Base-by-base conservation (phyloP, 2,113 vertebrate genomes). In the Dipodomys spectabilis region DNA sequence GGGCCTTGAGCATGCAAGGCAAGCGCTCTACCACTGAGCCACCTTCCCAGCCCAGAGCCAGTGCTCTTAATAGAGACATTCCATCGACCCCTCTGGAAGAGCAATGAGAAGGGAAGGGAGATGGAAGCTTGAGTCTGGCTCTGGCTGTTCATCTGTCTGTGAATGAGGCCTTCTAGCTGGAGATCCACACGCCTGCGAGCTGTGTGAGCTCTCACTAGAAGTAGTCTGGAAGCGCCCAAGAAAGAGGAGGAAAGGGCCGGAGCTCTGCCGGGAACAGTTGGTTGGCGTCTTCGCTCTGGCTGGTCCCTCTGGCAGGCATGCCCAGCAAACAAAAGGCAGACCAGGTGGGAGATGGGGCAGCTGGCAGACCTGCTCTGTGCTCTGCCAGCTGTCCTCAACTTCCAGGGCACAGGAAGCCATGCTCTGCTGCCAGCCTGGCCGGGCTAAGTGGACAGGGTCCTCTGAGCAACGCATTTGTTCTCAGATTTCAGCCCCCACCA, bases 281-380 rank as follows among this genome's bases (percentile, higher is more conserved):
- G 91, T 71, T 83, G 90, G 65, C 87, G 75, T 92, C 93, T 77
- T 75, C 20, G 0, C 83, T 77, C 67, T 45, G 60, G 62, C 39
- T 65, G 35, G 73, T 15, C 0, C 0, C 57, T 71, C 69, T 45
- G 60, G 62, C 39, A 71, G 35, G 73, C 19, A n/a, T 3, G 67
- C n/a, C 32, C 67, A n/a, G 68, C 39, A 53, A 72, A 88, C 78
- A 78, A 82, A 81, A 86, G 30, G 19, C 44, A 57, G 77, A 72
- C 68, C 73, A 68, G 91, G 62, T 53, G 57, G 84, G 27, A 72
- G 64, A 82, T 2, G 32, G 68, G 49, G 35, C 44, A 0, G 62
- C 71, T 35, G 71, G n/a, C 0, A 10, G 49, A 35, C n/a, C 28
- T 60, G 71, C 22, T 62, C 62, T 7, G 73, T 22, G 75, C 84